phyloP scores from a whole-genome alignment of 2,113 vertebrate genomes.

The Nannospalax galili region DNA sequence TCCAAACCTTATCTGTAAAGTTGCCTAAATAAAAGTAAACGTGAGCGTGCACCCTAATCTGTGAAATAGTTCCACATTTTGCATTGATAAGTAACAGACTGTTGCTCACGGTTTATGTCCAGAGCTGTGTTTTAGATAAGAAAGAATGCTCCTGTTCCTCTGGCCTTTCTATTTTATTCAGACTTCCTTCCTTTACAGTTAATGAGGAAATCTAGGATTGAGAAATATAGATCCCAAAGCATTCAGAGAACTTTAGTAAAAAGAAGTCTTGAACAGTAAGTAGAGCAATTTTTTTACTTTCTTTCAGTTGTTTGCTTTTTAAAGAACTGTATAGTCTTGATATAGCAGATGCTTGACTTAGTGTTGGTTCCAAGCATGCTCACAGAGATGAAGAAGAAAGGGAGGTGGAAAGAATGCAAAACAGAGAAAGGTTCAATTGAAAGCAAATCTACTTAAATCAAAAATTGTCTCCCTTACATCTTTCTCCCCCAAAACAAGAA shows the following conservation, averaged over 20 bases:
- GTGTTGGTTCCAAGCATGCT: neutral
- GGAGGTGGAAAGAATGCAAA: neutral
- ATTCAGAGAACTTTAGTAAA: neutral
- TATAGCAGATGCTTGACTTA: constrained; percentile 9
- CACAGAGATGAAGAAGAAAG: neutral
- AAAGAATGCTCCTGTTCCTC: neutral
- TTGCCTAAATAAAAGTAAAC: constrained; percentile 22
- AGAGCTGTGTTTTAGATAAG: neutral
- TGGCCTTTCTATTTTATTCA: neutral
- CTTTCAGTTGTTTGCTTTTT: neutral
- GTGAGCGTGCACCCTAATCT: rapidly evolving
- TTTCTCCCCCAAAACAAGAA: neutral
- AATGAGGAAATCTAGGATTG: neutral
- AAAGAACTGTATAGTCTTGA: neutral
- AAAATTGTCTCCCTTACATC: neutral
- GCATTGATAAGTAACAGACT: neutral
- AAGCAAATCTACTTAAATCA: neutral
- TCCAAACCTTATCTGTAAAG: neutral
- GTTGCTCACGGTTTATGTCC: neutral
- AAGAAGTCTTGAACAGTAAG: neutral
- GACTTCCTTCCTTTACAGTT: neutral
- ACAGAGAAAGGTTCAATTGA: neutral
- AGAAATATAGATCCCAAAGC: neutral
- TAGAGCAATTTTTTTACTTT: neutral
- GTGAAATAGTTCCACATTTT: neutral